Conservation (phyloP, 2,113 vertebrate species). For the Petaurus breviceps region DNA sequence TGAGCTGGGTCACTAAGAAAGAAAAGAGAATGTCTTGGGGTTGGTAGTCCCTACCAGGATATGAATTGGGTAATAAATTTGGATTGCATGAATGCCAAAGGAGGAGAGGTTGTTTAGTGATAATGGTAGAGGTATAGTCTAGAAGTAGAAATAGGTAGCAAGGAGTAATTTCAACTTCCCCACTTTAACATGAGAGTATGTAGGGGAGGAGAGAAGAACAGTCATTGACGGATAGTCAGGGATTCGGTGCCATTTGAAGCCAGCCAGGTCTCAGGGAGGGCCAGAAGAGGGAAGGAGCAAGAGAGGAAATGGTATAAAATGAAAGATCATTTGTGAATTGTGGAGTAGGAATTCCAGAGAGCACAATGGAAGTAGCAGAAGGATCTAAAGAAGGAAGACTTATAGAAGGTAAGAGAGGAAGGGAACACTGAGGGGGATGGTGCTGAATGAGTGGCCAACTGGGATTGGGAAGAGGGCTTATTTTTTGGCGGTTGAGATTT, state of each 20-base stretch:
- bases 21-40: too few relatives aligned
- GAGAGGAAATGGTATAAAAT: background rate
- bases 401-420: background rate
- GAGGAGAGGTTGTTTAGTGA: background rate
- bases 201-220: background rate
- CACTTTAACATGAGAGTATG: background rate
- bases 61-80: background rate
- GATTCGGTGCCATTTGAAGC: background rate
- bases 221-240: background rate
- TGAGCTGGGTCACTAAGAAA: too few relatives aligned
- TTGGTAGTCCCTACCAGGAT: background rate
- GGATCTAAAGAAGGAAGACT: background rate
- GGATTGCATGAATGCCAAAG: background rate
- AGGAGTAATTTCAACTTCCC: background rate
- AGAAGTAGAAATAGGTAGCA: background rate
- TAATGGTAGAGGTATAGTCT: background rate
- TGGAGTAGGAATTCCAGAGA: background rate
- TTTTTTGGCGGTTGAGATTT: background rate
- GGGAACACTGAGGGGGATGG: background rate
- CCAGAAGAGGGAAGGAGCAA: background rate
- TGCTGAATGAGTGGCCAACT: background rate
- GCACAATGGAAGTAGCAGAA: background rate
- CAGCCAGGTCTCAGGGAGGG: background rate
- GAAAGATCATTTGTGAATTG: background rate
- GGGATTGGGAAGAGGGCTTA: background rate